These are phyloP conservation scores for Drosophila kuntzei DNA, from an alignment of 2,888 invertebrate species.

Conservation along the genomic window DNA sequence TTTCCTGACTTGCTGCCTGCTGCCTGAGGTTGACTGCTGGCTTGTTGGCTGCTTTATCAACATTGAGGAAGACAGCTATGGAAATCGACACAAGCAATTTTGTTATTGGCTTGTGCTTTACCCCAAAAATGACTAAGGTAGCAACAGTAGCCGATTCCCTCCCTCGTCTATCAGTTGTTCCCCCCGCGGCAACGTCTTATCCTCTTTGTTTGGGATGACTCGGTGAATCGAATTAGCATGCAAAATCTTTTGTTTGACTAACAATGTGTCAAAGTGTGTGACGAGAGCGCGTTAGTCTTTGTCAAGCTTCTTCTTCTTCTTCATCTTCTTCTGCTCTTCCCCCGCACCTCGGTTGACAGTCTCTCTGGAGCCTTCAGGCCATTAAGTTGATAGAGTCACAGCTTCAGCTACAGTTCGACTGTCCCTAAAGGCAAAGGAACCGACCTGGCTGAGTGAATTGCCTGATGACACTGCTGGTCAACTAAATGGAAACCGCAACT, in stretches of 20 bases:
- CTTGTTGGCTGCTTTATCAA: slow-evolving; percentile 59
- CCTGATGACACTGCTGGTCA: slow-evolving; percentile 39
- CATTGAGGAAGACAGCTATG: slow-evolving; percentile 44
- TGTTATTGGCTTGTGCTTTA: slow-evolving; percentile 68
- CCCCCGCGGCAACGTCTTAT: slow-evolving; percentile 26
- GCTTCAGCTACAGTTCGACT: slow-evolving; percentile 5
- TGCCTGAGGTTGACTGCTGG: slow-evolving; percentile 11
- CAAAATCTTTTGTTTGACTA: slow-evolving; percentile 81
- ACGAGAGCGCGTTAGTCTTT: slow-evolving; percentile 66
- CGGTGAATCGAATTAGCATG: slow-evolving; percentile 78
- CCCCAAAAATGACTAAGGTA: slow-evolving; percentile 20
- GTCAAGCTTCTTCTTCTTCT: slow-evolving; percentile 32
- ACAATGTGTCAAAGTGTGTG: slow-evolving; percentile 81
- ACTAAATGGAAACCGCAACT: slow-evolving; percentile 49
- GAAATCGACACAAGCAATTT: slow-evolving; percentile 73
- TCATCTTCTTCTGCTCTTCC: too few species aligned
- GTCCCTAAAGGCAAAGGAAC: slow-evolving; percentile 16
- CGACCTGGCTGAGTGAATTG: slow-evolving; percentile 12
- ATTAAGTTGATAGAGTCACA: slow-evolving; percentile 54
- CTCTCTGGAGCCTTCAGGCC: slow-evolving; percentile 38
- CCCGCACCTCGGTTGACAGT: slow-evolving; percentile 4
- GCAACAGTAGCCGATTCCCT: slow-evolving; percentile 14
- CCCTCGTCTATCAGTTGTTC: slow-evolving; percentile 16
- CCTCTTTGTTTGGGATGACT: slow-evolving; percentile 49
- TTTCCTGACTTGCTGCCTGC: slow-evolving; percentile 17